Evolutionary conservation across 2,797 vertebrate genomes (phyloP).

Genomic region (Lutjanus argentimaculatus): DNA sequence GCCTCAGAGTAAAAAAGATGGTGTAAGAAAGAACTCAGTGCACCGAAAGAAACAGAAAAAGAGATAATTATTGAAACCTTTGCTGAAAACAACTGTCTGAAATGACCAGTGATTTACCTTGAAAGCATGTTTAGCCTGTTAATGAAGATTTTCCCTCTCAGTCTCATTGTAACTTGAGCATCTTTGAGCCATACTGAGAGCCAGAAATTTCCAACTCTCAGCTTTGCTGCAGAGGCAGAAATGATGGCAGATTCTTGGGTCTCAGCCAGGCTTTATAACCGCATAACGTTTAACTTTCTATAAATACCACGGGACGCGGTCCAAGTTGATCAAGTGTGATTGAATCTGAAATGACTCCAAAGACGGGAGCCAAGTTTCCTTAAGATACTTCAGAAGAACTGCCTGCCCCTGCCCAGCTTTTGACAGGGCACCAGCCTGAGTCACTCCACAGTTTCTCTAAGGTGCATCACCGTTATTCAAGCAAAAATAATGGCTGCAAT

Average conservation of each 20-base stretch:
- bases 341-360: slow-evolving; percentile 84
- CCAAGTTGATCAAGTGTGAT: slow-evolving; percentile 87
- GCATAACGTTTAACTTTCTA: slow-evolving; percentile 87
- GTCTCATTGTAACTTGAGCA: slow-evolving; percentile 35
- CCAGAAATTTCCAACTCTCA: slow-evolving; percentile 64
- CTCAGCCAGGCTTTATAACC: slow-evolving; percentile 80
- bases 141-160: slow-evolving; percentile 9
- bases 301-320: slow-evolving; percentile 81
- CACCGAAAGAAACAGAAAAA: background rate
- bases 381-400: slow-evolving; percentile 77
- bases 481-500: slow-evolving; percentile 31
- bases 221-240: slow-evolving; percentile 85
- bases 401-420: slow-evolving; percentile 63
- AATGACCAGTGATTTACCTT: background rate
- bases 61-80: background rate
- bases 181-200: slow-evolving; percentile 39
- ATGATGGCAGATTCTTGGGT: slow-evolving; percentile 75
- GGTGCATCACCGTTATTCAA: slow-evolving; percentile 37
- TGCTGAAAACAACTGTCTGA: background rate
- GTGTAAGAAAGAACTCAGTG: background rate
- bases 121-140: slow-evolving; percentile 4
- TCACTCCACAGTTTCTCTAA: slow-evolving; percentile 58
- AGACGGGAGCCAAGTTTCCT: slow-evolving; percentile 80
- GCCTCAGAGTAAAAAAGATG: background rate
- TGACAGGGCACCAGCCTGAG: slow-evolving; percentile 65